Evolutionary conservation across 2,888 invertebrate species (phyloP), one percentile per base, ranked within the genome.

Genomic region (Harpalus rubripes): DNA sequence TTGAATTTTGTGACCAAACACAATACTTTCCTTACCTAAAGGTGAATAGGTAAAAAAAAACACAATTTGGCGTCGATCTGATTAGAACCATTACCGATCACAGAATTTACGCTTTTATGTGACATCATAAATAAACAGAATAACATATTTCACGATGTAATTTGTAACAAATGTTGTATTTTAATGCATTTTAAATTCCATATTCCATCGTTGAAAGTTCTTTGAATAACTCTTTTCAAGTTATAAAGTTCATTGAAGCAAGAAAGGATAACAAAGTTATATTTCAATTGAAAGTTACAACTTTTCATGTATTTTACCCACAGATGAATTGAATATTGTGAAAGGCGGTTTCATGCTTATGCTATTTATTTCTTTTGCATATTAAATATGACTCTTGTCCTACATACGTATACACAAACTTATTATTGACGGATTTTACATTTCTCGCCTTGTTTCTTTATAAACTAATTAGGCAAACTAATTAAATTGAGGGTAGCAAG

Each of bases 241-340:
- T 39, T 68, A 39, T 68, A 39, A 68, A 68, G 68, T 68, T 68
- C 39, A 68, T 32, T 68, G 68, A 68, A 68, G 68, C 32, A 68
- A 7, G 15, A 32, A 68, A n/a, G 68, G 68, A 68, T 68, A 68
- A 68, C 39, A 68, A 68, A 68, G 39, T 68, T 68, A 68, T 68
- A 68, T 68, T 68, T 39, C 68, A 68, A 68, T 68, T 32, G 68
- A 26, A 32, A 63, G 68, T 68, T 68, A 32, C 68, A 68, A 68
- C 15, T 68, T 68, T 68, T 68, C 63, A 22, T 63, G 26, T 68
- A 68, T 39, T 32, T 68, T 68, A 68, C 32, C 68, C 32, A 10
- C 68, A 68, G 68, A 68, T 68, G 68, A 68, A 68, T 32, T 68
- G 68, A 68, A 68, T 32, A 32, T 68, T 68, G 68, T 68, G 68